A percentile compares a stretch with the other conserved stretches of the same genome.
phyloP scores from a whole-genome alignment of 1,140 invertebrate species.

The Apis laboriosa region DNA sequence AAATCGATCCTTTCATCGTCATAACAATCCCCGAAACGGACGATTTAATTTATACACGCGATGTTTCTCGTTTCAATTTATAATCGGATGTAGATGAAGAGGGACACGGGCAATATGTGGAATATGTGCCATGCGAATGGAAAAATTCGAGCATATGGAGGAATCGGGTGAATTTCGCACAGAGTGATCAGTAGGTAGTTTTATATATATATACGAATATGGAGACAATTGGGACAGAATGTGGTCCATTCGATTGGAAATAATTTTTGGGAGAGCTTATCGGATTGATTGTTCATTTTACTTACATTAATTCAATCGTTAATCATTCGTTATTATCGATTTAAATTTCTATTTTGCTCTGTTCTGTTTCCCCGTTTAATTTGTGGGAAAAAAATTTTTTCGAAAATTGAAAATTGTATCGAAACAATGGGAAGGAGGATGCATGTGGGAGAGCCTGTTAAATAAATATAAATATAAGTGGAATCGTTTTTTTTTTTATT shows the following conservation, averaged over 20 bases:
- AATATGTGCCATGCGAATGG: neutral
- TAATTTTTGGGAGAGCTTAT: neutral
- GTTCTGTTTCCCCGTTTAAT: neutral
- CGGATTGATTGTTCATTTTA: neutral
- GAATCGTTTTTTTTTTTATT: too few species aligned
- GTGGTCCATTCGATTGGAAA: neutral
- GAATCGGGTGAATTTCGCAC: conserved; percentile 16
- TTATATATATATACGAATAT: neutral
- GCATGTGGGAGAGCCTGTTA: too few species aligned
- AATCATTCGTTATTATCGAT: neutral
- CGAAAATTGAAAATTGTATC: too few species aligned
- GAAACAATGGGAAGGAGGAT: too few species aligned
- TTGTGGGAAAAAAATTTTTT: too few species aligned
- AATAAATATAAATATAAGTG: too few species aligned
- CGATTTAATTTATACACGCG: conserved; percentile 16
- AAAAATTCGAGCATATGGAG: conserved; percentile 3
- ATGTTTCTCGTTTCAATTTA: neutral
- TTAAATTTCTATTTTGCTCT: neutral
- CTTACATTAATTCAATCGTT: neutral
- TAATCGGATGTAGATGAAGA: neutral
- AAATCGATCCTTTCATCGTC: neutral
- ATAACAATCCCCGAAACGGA: neutral
- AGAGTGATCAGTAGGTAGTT: conserved; percentile 1
- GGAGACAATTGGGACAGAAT: neutral
- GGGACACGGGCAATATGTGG: neutral